Conservation (phyloP, 2,888 invertebrate species). For the Macrosoma leucophasiata region DNA sequence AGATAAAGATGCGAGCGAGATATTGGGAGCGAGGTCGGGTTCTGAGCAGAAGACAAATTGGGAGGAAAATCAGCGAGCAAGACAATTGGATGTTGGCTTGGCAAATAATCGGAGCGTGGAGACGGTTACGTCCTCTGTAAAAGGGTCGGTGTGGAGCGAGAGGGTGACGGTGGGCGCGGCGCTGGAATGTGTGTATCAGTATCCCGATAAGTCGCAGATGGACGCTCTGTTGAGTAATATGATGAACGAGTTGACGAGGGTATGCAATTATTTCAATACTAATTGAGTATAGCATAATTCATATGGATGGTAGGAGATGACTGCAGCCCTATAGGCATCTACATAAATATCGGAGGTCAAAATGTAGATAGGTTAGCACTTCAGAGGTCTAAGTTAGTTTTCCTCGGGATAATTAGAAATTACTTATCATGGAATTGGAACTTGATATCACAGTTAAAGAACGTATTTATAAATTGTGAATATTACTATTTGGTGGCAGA, state of each 20-base stretch:
- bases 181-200: slow-evolving; percentile 36
- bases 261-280: no score
- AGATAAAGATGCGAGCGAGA: slow-evolving; percentile 1
- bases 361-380: no score
- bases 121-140: background rate
- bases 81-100: background rate
- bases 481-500: no score
- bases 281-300: no score
- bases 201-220: slow-evolving; percentile 34
- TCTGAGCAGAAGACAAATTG: background rate
- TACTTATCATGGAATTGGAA: no score
- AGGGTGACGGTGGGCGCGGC: slow-evolving; percentile 22
- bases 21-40: background rate
- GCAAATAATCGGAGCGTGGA: background rate
- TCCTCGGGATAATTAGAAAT: no score
- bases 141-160: background rate
- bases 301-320: no score
- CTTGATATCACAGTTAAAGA: no score
- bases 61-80: background rate
- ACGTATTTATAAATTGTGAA: no score
- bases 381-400: no score
- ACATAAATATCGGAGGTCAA: no score
- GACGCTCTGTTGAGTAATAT: slow-evolving; percentile 40
- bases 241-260: slow-evolving; percentile 45
- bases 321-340: no score